Conservation (phyloP, 1,140 invertebrate genomes). For the Dendrolimus punctatus region DNA sequence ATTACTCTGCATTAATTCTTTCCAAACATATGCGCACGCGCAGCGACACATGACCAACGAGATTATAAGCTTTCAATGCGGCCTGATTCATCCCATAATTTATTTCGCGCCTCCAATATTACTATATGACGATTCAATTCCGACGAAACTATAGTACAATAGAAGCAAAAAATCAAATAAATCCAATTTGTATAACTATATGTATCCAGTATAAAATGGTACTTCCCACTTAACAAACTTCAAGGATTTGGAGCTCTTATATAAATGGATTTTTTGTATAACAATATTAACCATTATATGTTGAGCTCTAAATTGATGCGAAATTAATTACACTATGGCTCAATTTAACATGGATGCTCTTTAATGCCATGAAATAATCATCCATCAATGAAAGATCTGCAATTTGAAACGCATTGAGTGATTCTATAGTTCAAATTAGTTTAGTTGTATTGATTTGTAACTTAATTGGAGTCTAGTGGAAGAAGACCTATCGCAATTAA, state of each 20-base stretch:
- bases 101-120: constrained; percentile 40
- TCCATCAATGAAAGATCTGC: too few relatives aligned
- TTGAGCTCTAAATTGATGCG: neutral
- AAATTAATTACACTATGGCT: neutral
- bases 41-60: constrained; percentile 43
- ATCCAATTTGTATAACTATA: constrained; percentile 17
- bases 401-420: neutral
- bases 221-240: too few relatives aligned
- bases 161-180: constrained; percentile 16
- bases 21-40: constrained; percentile 26
- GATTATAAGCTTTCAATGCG: constrained; percentile 53
- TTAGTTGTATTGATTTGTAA: neutral
- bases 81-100: constrained; percentile 29
- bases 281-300: constrained; percentile 6
- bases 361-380: too few relatives aligned
- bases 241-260: too few relatives aligned
- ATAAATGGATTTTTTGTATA: too few relatives aligned
- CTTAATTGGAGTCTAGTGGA: constrained; percentile 9
- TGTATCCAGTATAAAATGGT: neutral
- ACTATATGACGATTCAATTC: constrained; percentile 62
- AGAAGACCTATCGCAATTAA: constrained; percentile 17
- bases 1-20: neutral
- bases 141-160: constrained; percentile 20
- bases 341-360: too few relatives aligned
- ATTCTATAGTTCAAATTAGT: neutral